phyloP scores from a whole-genome alignment of 2,888 invertebrate genomes.

The Apamea crenata region DNA sequence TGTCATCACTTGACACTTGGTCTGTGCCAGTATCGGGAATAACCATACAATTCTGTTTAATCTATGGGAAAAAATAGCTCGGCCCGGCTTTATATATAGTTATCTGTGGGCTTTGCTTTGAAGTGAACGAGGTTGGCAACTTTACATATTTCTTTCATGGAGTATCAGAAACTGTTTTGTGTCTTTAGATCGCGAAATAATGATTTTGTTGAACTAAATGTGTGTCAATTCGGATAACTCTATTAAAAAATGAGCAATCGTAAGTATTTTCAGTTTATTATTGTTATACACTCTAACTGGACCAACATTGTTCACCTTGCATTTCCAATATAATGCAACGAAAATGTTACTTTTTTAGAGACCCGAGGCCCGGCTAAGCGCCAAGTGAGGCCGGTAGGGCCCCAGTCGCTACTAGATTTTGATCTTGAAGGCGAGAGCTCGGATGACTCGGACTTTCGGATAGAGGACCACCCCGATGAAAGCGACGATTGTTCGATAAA shows the following conservation, averaged over 20 bases:
- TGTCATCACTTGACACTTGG: too few relatives aligned
- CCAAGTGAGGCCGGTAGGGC: slow-evolving; percentile 94
- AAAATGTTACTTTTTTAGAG: slow-evolving; percentile 72
- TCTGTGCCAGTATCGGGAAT: background rate
- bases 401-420: slow-evolving; percentile 94
- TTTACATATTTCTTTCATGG: slow-evolving; percentile 38
- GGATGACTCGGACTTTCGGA: slow-evolving; percentile 98
- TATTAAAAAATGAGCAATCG: slow-evolving; percentile 71
- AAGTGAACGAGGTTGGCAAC: slow-evolving; percentile 36
- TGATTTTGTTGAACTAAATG: slow-evolving; percentile 48
- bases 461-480: slow-evolving; percentile 95
- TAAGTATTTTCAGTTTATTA: slow-evolving; percentile 61
- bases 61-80: background rate
- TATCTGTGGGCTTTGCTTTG: too few relatives aligned
- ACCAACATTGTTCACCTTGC: slow-evolving; percentile 10
- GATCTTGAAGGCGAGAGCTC: slow-evolving; percentile 97
- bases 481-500: slow-evolving; percentile 94
- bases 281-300: background rate
- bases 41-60: background rate
- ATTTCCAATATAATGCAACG: slow-evolving; percentile 10
- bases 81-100: too few relatives aligned
- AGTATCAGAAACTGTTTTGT: slow-evolving; percentile 45
- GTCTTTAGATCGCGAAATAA: slow-evolving; percentile 31
- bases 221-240: slow-evolving; percentile 14
- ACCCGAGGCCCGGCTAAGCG: slow-evolving; percentile 94